Conservation (phyloP, 2,113 vertebrate genomes). For the Microtus oregoni region DNA sequence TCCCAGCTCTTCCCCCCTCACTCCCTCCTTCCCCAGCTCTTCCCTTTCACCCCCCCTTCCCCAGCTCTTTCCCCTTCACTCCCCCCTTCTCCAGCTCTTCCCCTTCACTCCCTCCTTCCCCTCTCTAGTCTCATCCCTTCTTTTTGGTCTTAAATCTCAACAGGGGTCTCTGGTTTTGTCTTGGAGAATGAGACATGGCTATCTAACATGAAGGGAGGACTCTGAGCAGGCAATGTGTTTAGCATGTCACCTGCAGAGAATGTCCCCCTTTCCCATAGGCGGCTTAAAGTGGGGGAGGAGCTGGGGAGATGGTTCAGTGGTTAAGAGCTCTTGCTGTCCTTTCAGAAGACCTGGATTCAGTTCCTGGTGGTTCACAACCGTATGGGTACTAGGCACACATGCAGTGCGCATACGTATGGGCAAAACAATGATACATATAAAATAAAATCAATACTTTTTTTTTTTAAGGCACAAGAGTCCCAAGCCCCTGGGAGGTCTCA, state of each 20-base stretch:
- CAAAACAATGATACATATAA: neutral
- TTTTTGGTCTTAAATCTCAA: neutral
- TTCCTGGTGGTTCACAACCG: neutral
- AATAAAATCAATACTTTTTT: neutral
- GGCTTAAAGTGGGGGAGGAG: neutral
- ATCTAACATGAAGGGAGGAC: neutral
- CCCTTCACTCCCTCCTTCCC: neutral
- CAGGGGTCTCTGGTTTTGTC: neutral
- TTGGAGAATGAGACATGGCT: slow-evolving; percentile 1
- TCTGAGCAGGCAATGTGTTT: neutral
- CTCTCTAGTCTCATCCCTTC: neutral
- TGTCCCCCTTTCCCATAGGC: slow-evolving; percentile 20
- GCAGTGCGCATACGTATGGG: neutral
- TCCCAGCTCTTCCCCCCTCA: neutral
- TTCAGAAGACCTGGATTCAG: neutral
- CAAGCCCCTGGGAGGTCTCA: neutral
- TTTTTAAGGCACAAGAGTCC: neutral
- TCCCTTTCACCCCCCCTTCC: neutral
- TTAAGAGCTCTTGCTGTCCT: neutral
- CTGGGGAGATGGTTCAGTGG: neutral
- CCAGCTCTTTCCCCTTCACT: neutral
- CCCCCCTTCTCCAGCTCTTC: no score
- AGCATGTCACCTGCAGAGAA: neutral
- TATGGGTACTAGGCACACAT: neutral
- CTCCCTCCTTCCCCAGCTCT: no score